phyloP scores from a whole-genome alignment of 1,140 invertebrate species.

The Saccostrea glomerata region DNA sequence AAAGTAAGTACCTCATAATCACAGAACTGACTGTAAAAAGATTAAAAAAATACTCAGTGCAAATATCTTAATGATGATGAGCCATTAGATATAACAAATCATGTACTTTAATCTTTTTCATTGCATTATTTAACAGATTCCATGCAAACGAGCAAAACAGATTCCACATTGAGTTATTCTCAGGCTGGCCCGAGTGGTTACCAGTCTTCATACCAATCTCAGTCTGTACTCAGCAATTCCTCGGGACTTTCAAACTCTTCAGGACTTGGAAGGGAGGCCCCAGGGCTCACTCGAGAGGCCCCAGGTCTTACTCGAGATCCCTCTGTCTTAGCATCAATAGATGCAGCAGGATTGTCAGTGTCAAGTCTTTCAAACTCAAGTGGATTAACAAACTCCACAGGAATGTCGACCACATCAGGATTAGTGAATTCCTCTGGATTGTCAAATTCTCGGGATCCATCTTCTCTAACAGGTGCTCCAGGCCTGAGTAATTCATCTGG shows the following conservation, averaged over 20 bases:
- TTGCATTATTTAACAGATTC: conserved; percentile 58
- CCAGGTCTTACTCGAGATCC: conserved; percentile 39
- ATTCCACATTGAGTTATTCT: conserved; percentile 53
- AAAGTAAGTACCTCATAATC: conserved; percentile 48
- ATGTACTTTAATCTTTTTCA: neutral
- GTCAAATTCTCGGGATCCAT: conserved; percentile 46
- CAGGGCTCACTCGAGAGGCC: conserved; percentile 34
- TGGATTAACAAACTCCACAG: conserved; percentile 25
- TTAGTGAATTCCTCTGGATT: conserved; percentile 43
- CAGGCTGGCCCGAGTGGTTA: conserved; percentile 50
- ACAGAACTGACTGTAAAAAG: too few relatives aligned
- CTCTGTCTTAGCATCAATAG: conserved; percentile 42
- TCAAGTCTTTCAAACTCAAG: conserved; percentile 45
- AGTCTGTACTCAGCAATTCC: conserved; percentile 44
- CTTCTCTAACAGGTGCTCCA: conserved; percentile 40
- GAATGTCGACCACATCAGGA: conserved; percentile 36
- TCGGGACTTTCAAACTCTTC: conserved; percentile 47
- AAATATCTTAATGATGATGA: neutral
- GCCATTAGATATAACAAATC: neutral
- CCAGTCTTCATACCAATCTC: conserved; percentile 47
- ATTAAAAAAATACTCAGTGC: too few relatives aligned
- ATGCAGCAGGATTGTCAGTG: conserved; percentile 49
- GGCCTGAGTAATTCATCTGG: conserved; percentile 47
- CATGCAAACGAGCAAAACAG: conserved; percentile 62
- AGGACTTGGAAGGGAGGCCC: conserved; percentile 36